Conservation (phyloP, 2,113 vertebrate genomes). For the Desmodus rotundus region DNA sequence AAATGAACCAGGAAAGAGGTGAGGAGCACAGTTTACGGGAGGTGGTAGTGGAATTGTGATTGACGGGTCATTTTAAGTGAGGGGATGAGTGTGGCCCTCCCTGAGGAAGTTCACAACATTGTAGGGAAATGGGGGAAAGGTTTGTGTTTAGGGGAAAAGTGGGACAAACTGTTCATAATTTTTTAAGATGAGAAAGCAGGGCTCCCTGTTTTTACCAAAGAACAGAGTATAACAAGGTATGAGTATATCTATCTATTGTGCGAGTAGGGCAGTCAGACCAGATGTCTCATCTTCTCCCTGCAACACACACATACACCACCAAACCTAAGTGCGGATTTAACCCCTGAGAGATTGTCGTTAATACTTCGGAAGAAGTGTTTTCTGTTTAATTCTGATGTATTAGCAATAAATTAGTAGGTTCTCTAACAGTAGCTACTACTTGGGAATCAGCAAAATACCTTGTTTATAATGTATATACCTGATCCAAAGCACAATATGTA, state of each 20-base stretch:
- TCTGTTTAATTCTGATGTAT: background rate
- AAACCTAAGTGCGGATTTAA: background rate
- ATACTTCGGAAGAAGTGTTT: conserved; percentile 1
- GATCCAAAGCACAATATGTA: background rate
- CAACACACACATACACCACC: background rate
- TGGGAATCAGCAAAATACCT: background rate
- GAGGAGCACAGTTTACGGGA: background rate
- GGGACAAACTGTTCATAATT: background rate
- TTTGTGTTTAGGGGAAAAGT: background rate
- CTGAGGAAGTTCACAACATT: background rate
- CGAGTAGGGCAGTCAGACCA: background rate
- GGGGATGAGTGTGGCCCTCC: background rate
- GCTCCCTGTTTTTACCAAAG: background rate
- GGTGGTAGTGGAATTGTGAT: background rate
- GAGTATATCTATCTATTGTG: background rate
- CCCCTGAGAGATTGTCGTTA: background rate
- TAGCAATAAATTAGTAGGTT: background rate
- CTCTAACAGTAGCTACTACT: background rate
- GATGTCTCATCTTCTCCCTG: background rate
- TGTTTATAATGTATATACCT: background rate
- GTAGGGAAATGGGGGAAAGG: background rate
- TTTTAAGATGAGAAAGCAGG: background rate
- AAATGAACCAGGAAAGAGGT: background rate
- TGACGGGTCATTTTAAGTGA: background rate
- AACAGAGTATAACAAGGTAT: background rate